Evolutionary conservation across 2,113 vertebrate genomes (phyloP).

Genomic region (Cinclus mexicanus): DNA sequence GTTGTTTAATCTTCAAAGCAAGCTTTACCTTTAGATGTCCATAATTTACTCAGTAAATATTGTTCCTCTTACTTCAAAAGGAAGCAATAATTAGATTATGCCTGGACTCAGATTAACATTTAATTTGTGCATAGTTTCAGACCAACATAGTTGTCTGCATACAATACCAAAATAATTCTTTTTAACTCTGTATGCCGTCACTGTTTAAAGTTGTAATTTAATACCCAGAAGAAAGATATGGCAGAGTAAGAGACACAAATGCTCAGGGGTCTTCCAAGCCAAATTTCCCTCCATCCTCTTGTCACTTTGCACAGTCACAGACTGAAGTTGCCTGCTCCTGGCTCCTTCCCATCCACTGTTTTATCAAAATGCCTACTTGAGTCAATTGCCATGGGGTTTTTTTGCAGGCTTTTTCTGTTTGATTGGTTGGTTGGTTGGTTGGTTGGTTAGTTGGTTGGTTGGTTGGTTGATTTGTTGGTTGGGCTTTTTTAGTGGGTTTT

Average conservation of each 20-base stretch:
- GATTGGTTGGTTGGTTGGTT: not conserved
- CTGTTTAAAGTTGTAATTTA: conserved; percentile 33
- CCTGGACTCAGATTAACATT: conserved; percentile 41
- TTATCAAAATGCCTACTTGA: not conserved
- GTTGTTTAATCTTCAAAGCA: conserved; percentile 67
- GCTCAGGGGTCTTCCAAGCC: not conserved
- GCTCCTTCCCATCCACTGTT: not conserved
- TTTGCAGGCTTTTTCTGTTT: not conserved
- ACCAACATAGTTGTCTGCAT: conserved; percentile 8
- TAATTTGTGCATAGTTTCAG: conserved; percentile 37
- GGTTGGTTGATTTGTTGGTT: not conserved
- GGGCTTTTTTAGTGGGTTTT: rapidly evolving
- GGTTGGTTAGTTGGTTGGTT: not conserved
- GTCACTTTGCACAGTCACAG: not conserved
- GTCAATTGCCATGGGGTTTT: not conserved
- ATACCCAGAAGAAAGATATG: not conserved
- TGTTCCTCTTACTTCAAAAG: conserved; percentile 64
- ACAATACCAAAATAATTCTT: conserved; percentile 47
- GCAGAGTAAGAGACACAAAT: not conserved
- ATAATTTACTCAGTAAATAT: conserved; percentile 59
- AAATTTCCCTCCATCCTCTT: not conserved
- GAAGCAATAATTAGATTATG: conserved; percentile 62
- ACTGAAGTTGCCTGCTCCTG: not conserved
- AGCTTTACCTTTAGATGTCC: conserved; percentile 46
- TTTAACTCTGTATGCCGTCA: not conserved